A percentile compares a stretch with the other conserved stretches of the same genome.
Evolutionary conservation across 2,113 vertebrate genomes (phyloP).

Genomic region (Chaetura pelagica): DNA sequence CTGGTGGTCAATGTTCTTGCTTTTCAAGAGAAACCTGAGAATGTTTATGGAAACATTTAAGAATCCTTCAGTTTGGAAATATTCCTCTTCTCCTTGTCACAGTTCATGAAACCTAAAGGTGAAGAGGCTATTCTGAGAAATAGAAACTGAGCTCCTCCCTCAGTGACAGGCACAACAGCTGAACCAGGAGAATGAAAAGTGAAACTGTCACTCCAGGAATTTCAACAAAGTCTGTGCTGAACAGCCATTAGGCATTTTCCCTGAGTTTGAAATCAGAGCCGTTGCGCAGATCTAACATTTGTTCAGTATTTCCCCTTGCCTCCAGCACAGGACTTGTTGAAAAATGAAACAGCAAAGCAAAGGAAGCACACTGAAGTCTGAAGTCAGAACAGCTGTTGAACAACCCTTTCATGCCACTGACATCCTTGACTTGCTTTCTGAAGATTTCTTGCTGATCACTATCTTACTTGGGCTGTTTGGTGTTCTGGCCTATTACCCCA

Average conservation of each 20-base stretch:
- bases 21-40: not conserved
- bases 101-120: not conserved
- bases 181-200: not conserved
- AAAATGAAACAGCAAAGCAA: not conserved
- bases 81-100: not conserved
- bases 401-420: not conserved
- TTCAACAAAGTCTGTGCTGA: not conserved
- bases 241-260: not conserved
- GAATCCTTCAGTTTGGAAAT: not conserved
- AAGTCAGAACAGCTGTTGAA: not conserved
- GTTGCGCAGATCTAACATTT: not conserved
- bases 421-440: not conserved
- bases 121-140: not conserved
- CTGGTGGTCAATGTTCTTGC: not conserved
- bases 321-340: not conserved
- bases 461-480: not conserved
- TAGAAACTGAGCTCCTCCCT: not conserved
- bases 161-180: not conserved
- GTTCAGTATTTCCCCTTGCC: not conserved
- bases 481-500: not conserved
- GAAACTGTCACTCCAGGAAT: not conserved
- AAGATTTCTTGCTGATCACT: not conserved
- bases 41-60: not conserved
- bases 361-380: not conserved
- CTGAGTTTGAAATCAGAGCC: not conserved